A percentile compares a stretch with the other conserved stretches of the same genome.
These are phyloP conservation scores for Pempheris klunzingeri DNA, from an alignment of 2,797 vertebrate genomes.

Conservation along the genomic window DNA sequence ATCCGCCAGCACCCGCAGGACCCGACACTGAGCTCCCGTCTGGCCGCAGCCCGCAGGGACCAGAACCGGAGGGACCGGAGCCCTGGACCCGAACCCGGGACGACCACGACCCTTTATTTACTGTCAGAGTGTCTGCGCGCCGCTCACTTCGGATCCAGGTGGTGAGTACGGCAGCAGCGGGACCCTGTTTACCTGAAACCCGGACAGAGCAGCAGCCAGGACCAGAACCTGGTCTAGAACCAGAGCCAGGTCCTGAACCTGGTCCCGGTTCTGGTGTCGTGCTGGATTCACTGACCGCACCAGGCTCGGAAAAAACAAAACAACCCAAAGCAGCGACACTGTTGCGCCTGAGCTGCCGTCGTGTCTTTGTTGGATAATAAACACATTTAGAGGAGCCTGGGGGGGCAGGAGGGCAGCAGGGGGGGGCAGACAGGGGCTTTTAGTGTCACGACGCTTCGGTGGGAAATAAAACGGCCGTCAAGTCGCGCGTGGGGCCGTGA, in stretches of 20 bases:
- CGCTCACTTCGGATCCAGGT: constrained; percentile 76
- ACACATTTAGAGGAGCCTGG: constrained; percentile 41
- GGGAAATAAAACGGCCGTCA: too few relatives aligned
- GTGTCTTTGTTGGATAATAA: constrained; percentile 69
- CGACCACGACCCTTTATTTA: constrained; percentile 58
- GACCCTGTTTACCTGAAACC: constrained; percentile 12
- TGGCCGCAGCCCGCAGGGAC: constrained; percentile 66
- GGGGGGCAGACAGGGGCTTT: not conserved
- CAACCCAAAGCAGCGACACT: constrained; percentile 40
- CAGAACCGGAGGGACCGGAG: constrained; percentile 54
- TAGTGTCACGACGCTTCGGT: not conserved
- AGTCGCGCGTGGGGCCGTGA: too few relatives aligned
- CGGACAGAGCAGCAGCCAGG: too few relatives aligned
- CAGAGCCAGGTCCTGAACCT: too few relatives aligned
- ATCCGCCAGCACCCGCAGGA: constrained; percentile 69
- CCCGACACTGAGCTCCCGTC: constrained; percentile 64
- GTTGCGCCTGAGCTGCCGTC: constrained; percentile 61
- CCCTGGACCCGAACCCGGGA: constrained; percentile 66
- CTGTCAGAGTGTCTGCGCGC: constrained; percentile 56
- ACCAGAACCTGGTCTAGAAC: too few relatives aligned
- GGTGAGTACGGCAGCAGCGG: constrained; percentile 79
- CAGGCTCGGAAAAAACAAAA: constrained; percentile 10
- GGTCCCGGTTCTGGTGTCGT: constrained; percentile 32
- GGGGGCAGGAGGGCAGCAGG: not conserved
- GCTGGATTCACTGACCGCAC: constrained; percentile 42